Base-by-base conservation (phyloP, 2,113 vertebrate genomes). In the Morone saxatilis region DNA sequence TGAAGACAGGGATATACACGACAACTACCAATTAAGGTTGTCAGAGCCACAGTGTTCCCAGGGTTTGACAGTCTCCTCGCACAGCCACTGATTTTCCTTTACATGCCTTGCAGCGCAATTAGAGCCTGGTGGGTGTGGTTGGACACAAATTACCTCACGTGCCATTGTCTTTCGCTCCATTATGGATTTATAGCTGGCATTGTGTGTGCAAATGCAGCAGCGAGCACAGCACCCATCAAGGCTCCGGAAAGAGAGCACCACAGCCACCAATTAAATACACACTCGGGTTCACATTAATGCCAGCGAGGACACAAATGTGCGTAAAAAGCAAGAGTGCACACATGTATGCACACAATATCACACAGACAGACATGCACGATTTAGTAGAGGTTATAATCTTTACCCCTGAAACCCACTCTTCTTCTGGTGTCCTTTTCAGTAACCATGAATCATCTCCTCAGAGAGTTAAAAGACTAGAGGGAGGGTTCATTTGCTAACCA, bases 1-100 rank as follows among this genome's bases (percentile, higher is more conserved):
- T 94, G 87, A 95, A 94, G 92, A 95, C 90, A 85, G 88, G 84
- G 85, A 89, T 86, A 89, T 90, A 92, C 76, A 87, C 88, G 93
- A 92, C 92, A 94, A 93, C 91, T 85, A 92, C 92, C 94, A 94
- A 94, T 95, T 94, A 94, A 94, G 91, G 88, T 82, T 88, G 92
- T 93, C 87, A 91, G 88, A 85, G 86, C 74, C 65, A 12, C 80
- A 81, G 87, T 76, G 86, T 80, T 87, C 83, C 83, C 22, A 0
- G 71, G 78, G 57, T 89, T 71, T 92, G 92, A 89, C 90, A 86
- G 88, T 82, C 77, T 80, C 74, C 66, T 69, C 69, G 43, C 89
- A 81, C 60, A 84, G 80, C 78, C 80, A 38, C 83, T 74, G 83
- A 85, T 84, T 87, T 79, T 76, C 88, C 83, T 88, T 88, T 77